These are phyloP conservation scores for Hirtodrosophila alboralis DNA, from an alignment of 2,888 invertebrate genomes.

Conservation along the genomic window DNA sequence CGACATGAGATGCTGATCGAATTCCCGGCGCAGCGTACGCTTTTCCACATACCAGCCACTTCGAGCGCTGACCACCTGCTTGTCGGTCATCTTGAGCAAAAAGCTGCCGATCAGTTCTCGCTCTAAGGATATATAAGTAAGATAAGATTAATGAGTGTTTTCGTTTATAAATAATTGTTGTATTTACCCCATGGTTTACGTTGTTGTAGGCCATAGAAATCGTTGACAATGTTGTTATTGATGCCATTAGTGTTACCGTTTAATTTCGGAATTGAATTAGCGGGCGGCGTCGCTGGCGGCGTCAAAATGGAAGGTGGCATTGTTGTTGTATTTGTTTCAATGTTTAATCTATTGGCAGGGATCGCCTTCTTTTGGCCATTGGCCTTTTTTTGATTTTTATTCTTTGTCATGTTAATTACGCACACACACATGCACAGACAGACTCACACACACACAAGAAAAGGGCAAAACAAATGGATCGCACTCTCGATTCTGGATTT, in stretches of 20 bases:
- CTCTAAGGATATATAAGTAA: slow-evolving; percentile 35
- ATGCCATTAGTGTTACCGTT: slow-evolving; percentile 9
- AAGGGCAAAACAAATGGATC: slow-evolving; percentile 21
- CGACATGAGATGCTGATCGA: slow-evolving; percentile 33
- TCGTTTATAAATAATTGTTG: not conserved
- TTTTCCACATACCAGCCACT: slow-evolving; percentile 67
- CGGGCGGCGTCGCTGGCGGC: slow-evolving; percentile 48
- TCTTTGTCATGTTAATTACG: slow-evolving; percentile 56
- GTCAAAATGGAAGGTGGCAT: slow-evolving; percentile 29
- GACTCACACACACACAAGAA: not conserved
- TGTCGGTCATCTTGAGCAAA: slow-evolving; percentile 62
- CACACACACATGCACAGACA: slow-evolving; percentile 12
- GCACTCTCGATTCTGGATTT: slow-evolving; percentile 22
- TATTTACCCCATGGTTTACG: slow-evolving; percentile 55
- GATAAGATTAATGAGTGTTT: not conserved
- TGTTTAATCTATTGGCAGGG: slow-evolving; percentile 27
- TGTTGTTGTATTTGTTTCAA: slow-evolving; percentile 32
- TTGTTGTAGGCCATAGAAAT: slow-evolving; percentile 8
- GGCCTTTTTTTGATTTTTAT: slow-evolving; percentile 50
- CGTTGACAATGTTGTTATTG: slow-evolving; percentile 1
- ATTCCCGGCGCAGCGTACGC: slow-evolving; percentile 45
- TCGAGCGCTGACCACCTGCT: slow-evolving; percentile 48
- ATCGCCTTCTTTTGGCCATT: slow-evolving; percentile 24
- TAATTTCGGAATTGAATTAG: slow-evolving; percentile 9
- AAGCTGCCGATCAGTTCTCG: slow-evolving; percentile 71